Conservation (phyloP, 1,140 invertebrate species). For the Bilobella aurantiaca region DNA sequence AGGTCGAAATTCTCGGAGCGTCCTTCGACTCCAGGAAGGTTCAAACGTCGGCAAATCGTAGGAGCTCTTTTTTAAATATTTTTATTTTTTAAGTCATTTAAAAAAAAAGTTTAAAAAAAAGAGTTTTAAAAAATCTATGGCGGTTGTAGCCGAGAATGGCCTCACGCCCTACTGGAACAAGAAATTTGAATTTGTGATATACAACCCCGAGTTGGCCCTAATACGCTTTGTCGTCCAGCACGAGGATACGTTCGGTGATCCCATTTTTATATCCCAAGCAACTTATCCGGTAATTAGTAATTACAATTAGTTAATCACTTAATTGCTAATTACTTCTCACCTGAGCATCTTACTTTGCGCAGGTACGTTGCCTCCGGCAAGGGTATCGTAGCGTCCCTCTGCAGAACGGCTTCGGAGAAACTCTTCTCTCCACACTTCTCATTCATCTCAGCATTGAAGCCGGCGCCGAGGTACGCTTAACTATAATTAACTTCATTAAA, state of each 20-base stretch:
- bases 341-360: neutral
- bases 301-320: too few relatives aligned
- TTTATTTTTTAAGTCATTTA: neutral
- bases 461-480: too few relatives aligned
- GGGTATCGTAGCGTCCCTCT: neutral
- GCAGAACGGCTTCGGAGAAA: neutral
- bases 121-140: neutral
- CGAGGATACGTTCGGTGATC: constrained; percentile 10
- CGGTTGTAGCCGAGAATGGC: constrained; percentile 10
- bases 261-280: neutral
- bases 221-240: constrained; percentile 7
- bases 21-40: constrained; percentile 57
- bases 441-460: neutral
- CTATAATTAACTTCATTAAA: too few relatives aligned
- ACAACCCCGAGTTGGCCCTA: constrained; percentile 10
- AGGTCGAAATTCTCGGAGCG: constrained; percentile 82
- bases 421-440: neutral
- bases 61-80: neutral
- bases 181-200: neutral
- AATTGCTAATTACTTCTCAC: too few relatives aligned
- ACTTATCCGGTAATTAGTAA: constrained; percentile 12
- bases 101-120: neutral
- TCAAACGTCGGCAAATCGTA: neutral
- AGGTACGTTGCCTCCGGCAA: neutral
- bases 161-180: constrained; percentile 18